Evolutionary conservation across 2,888 invertebrate genomes (phyloP).

Genomic region (Augochlorella aurata): DNA sequence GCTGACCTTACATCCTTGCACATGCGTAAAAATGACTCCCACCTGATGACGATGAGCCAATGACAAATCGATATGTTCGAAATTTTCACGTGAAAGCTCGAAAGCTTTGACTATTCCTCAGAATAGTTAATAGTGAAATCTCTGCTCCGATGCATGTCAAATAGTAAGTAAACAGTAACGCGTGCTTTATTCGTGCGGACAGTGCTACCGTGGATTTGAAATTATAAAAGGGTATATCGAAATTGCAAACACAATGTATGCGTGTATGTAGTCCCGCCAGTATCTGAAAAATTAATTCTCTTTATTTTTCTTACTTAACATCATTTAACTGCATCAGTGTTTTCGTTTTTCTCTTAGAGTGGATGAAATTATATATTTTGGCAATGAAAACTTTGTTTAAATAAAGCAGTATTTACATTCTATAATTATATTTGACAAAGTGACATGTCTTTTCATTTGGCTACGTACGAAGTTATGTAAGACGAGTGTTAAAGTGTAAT

Average conservation of each 20-base stretch:
- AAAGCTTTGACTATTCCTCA: constrained; percentile 38
- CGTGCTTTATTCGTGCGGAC: not conserved
- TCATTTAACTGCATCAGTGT: not conserved
- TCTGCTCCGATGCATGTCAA: constrained; percentile 15
- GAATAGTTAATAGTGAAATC: constrained; percentile 41
- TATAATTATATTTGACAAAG: not conserved
- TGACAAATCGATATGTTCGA: constrained; percentile 64
- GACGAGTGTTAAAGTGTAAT: not conserved
- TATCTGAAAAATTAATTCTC: not conserved
- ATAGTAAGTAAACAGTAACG: constrained; percentile 35
- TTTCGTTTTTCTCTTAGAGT: not conserved
- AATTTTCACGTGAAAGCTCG: constrained; percentile 54
- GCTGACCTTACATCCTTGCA: constrained; percentile 45
- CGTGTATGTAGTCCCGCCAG: constrained; percentile 13
- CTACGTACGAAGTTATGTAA: not conserved
- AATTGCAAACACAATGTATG: not conserved
- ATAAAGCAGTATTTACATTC: not conserved
- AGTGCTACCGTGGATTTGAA: not conserved
- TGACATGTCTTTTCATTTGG: not conserved
- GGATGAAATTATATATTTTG: not conserved
- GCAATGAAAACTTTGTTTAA: not conserved
- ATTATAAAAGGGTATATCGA: not conserved
- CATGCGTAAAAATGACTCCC: constrained; percentile 52
- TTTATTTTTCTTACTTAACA: not conserved
- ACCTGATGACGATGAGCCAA: constrained; percentile 45